Base-by-base conservation (phyloP, 2,888 invertebrate genomes). In the Pterostichus madidus region DNA sequence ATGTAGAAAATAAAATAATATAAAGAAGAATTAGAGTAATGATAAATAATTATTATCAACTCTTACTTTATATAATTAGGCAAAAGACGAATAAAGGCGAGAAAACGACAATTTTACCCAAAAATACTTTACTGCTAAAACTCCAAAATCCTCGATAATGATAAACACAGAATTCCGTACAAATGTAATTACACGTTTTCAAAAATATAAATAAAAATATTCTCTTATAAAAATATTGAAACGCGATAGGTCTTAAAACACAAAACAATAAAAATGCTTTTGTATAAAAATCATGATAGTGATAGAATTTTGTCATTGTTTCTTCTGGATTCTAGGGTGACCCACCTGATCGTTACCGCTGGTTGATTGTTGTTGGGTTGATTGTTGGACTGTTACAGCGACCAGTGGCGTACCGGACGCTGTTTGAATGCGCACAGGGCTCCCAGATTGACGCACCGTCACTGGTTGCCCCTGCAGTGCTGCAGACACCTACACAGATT, bases 341-440 rank as follows among this genome's bases (percentile, higher is more conserved):
- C 81, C 81, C 75, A 89, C 89, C 87, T 88, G 88, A 81, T 88
- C 86, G 13, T 75, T 81, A 10, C 81, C 68, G 68, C 84, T 85
- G 31, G 86, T 88, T 56, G 81, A 75, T 78, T 84, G 85, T 61
- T 82, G 80, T 32, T 35, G 86, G 86, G 24, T 87, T 2, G 88
- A 89, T 79, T 91, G 91, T 84, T 93, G 93, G 7, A 93, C 92
- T 11, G 92, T 91, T 15, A 94, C 93, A 4, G 93, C 92, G 7
- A 94, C 91, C 32, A 93, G 88, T 44, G 92, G 92, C 6, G 91
- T 90, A 49, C 91, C 88, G 76, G 90, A 86, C 80, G 91, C 91
- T 24, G 93, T 91, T 88, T 93, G 92, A 84, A 93, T 90, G 76
- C 92, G 91, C 32, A 94, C 93, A 83, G 93, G 94, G 87, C 92